Evolutionary conservation across 2,113 vertebrate species (phyloP), one percentile per base, ranked within the genome.

Genomic region (Callaeas wilsoni): DNA sequence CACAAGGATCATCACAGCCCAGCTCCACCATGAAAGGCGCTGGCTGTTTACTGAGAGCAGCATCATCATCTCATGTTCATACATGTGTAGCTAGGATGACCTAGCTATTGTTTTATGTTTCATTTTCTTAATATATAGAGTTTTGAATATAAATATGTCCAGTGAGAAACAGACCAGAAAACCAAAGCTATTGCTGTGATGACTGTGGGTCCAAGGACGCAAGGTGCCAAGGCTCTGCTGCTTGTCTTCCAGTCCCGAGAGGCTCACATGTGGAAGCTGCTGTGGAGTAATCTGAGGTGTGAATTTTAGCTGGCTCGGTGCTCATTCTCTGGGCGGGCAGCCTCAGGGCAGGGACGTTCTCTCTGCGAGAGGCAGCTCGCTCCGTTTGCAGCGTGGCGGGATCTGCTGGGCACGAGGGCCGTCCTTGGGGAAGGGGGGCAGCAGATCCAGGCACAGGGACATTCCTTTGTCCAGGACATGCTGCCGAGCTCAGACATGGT

Each of bases 401-500:
- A 30, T n/a, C 30, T 49, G 26, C 57, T 32, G 32, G 22, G 15
- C 0, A 4, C 27, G 2, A 3, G 35, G 35, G 29, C 30, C 0
- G 2, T n/a, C 39, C 67, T 1, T 6, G 8, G 39, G 80, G 35
- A 56, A 4, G 0, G 1, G 12, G 50, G 32, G 4, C 33, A 22
- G 50, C 59, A 37, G 32, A 3, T 46, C 19, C 47, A 5, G n/a
- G 41, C 3, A 12, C 25, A 4, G 0, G 12, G 30, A 3, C 10
- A 1, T 6, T 8, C 27, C 18, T 29, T 4, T 23, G 49, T 15
- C 23, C 23, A 4, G 49, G 74, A 21, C 9, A 0, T 0, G 16
- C 32, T 47, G 68, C 53, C 0, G 4, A 23, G 42, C 64, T 32
- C 37, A 8, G 65, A 4, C 10, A 4, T 3, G 4, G 3, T 4